Evolutionary conservation across 2,888 invertebrate species (phyloP).

Genomic region (Lymantria monacha): DNA sequence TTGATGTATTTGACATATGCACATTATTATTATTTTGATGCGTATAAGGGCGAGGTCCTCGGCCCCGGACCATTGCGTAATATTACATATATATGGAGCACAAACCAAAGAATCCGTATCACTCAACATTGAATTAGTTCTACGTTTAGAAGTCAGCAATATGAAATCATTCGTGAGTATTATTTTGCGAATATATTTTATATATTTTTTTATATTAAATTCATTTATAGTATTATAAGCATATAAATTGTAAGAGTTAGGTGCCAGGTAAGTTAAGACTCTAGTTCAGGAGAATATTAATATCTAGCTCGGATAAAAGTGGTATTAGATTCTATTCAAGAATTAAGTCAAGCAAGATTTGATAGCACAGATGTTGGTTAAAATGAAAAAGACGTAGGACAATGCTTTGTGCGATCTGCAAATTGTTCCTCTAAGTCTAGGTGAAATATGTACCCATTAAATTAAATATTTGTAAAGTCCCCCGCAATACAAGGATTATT

Average conservation of each 20-base stretch:
- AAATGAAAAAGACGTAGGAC: no score
- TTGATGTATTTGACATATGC: neutral
- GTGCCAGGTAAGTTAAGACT: neutral
- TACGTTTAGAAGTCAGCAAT: slow-evolving; percentile 10
- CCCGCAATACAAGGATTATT: no score
- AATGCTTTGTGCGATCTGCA: no score
- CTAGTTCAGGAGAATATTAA: neutral
- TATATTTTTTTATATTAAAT: no score
- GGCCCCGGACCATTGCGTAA: neutral
- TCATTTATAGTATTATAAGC: no score
- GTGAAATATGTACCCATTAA: no score
- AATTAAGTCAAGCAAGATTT: neutral
- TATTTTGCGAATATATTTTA: neutral
- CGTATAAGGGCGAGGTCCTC: slow-evolving; percentile 1
- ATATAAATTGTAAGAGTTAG: no score
- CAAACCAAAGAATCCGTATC: neutral
- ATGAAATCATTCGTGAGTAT: slow-evolving; percentile 30
- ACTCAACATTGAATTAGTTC: neutral
- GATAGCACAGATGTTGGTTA: no score
- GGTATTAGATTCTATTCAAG: neutral
- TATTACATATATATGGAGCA: neutral
- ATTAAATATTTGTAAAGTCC: no score
- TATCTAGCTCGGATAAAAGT: neutral
- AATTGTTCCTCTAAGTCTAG: no score
- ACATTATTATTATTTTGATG: neutral